phyloP scores from a whole-genome alignment of 2,888 invertebrate genomes.

The Drosophila nr. perissopoda region DNA sequence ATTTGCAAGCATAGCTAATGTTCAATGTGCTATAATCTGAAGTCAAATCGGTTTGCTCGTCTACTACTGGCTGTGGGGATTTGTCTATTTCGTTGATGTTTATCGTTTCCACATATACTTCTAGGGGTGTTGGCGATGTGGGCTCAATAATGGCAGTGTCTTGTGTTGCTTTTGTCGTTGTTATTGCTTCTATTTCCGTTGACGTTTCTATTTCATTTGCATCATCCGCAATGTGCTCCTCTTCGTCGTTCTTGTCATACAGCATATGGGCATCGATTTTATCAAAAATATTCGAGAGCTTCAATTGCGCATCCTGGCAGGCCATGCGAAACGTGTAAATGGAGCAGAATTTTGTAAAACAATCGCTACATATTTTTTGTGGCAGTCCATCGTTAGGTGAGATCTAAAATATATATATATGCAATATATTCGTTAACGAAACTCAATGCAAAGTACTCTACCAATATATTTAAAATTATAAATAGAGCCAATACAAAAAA shows the following conservation, averaged over 20 bases:
- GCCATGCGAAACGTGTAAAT: slow-evolving; percentile 75
- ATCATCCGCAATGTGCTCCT: slow-evolving; percentile 7
- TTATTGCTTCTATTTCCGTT: slow-evolving; percentile 29
- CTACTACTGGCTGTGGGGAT: slow-evolving; percentile 4
- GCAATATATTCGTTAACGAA: neutral
- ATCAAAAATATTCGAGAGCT: slow-evolving; percentile 79
- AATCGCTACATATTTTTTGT: slow-evolving; percentile 82
- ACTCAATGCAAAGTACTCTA: neutral
- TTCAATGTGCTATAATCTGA: slow-evolving; percentile 40
- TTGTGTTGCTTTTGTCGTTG: slow-evolving; percentile 30
- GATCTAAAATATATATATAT: slow-evolving; percentile 54
- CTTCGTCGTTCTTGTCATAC: slow-evolving; percentile 59
- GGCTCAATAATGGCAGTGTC: slow-evolving; percentile 72
- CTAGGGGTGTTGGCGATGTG: slow-evolving; percentile 37
- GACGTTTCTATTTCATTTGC: slow-evolving; percentile 6
- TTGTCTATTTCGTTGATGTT: slow-evolving; percentile 35
- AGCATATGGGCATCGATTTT: slow-evolving; percentile 79
- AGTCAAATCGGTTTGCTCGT: slow-evolving; percentile 21
- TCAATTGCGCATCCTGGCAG: slow-evolving; percentile 79
- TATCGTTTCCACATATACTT: slow-evolving; percentile 52
- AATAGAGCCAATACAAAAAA: neutral
- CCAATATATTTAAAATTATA: neutral
- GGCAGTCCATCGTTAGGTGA: slow-evolving; percentile 80
- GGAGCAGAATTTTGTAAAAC: slow-evolving; percentile 81
- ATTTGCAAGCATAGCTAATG: slow-evolving; percentile 75